phyloP scores from a whole-genome alignment of 2,888 invertebrate genomes.

The Drosophila phalerata region DNA sequence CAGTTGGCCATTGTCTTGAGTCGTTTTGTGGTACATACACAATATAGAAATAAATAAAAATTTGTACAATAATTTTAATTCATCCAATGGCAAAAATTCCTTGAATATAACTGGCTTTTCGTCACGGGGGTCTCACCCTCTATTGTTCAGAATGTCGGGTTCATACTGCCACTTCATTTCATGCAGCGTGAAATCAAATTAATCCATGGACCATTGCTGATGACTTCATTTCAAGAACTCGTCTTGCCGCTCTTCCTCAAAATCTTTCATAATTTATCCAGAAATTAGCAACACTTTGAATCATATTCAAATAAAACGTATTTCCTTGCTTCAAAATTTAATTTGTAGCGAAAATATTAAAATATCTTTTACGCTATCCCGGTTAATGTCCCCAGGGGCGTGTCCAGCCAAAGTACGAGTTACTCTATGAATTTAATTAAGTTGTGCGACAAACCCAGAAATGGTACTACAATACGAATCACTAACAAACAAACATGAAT shows the following conservation, averaged over 20 bases:
- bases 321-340: constrained; percentile 38
- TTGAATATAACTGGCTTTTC: constrained; percentile 48
- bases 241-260: constrained; percentile 22
- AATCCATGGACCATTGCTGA: constrained; percentile 78
- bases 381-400: constrained; percentile 37
- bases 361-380: constrained; percentile 12
- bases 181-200: constrained; percentile 83
- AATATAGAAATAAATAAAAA: constrained; percentile 68
- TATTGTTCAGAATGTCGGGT: constrained; percentile 48
- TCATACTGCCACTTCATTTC: constrained; percentile 68
- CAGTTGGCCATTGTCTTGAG: constrained; percentile 69
- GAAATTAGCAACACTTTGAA: constrained; percentile 79
- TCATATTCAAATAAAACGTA: constrained; percentile 77
- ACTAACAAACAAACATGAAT: constrained; percentile 34
- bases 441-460: too few relatives aligned
- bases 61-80: constrained; percentile 67
- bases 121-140: constrained; percentile 18
- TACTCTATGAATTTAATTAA: constrained; percentile 75
- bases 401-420: constrained; percentile 38
- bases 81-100: constrained; percentile 43
- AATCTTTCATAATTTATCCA: constrained; percentile 48
- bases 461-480: constrained; percentile 38
- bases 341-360: constrained; percentile 26
- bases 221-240: constrained; percentile 71
- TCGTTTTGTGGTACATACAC: constrained; percentile 76